These are phyloP conservation scores for Seriola aureovittata DNA, from an alignment of 2,113 vertebrate species.

Conservation along the genomic window DNA sequence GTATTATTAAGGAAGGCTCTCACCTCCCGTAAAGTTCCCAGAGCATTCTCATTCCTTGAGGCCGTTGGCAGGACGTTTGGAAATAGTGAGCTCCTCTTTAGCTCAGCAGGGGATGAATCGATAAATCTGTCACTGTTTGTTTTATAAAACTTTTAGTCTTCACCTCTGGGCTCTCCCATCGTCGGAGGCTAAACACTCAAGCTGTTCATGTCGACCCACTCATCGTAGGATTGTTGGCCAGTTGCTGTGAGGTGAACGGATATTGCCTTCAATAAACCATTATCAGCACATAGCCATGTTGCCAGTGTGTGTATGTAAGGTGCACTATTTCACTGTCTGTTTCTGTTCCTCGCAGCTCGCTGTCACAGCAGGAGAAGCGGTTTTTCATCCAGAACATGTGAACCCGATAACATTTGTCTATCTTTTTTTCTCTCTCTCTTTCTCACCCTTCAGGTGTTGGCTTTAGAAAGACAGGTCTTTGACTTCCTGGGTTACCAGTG, in stretches of 20 bases:
- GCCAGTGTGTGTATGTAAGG: not conserved
- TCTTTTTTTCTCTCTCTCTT: constrained; percentile 1
- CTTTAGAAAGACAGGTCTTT: constrained; percentile 92
- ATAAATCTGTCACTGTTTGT: constrained; percentile 71
- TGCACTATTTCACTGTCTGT: not conserved
- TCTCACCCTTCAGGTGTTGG: constrained; percentile 83
- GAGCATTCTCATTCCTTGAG: constrained; percentile 48
- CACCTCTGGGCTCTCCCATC: constrained; percentile 44
- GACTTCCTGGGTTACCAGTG: constrained; percentile 95
- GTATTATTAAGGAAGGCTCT: constrained; percentile 46
- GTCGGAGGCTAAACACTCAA: constrained; percentile 28
- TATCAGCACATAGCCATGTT: not conserved
- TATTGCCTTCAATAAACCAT: constrained; percentile 18
- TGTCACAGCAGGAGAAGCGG: not conserved
- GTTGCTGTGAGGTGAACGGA: constrained; percentile 24
- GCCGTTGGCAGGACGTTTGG: constrained; percentile 57
- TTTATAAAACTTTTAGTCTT: constrained; percentile 57
- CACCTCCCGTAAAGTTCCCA: constrained; percentile 61
- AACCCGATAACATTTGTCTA: constrained; percentile 13
- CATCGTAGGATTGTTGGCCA: constrained; percentile 1
- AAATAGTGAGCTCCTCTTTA: constrained; percentile 50
- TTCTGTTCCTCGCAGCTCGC: not conserved
- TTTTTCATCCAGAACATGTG: constrained; percentile 6
- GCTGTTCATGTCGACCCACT: constrained; percentile 28
- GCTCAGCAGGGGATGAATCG: constrained; percentile 58